A percentile compares a stretch with the other conserved stretches of the same genome.
Conservation (phyloP, 2,888 invertebrate genomes). For the Philereme vetulata region DNA sequence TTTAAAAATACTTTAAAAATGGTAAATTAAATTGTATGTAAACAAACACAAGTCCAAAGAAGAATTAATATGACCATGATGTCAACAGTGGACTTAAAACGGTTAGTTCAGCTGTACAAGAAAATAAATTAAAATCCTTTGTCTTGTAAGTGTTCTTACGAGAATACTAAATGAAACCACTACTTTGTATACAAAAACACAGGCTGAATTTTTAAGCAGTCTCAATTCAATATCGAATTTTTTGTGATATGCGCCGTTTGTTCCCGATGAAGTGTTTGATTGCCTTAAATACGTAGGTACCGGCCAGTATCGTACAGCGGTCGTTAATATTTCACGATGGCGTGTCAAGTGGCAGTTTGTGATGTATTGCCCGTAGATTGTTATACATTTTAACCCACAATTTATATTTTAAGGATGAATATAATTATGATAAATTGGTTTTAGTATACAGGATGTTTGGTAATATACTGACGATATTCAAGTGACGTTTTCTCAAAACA, state of each 20-base stretch:
- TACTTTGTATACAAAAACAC: no score
- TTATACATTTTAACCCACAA: constrained; percentile 19
- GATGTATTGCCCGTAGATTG: constrained; percentile 24
- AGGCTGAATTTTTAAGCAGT: no score
- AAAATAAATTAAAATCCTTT: not conserved
- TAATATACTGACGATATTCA: no score
- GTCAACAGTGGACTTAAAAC: not conserved
- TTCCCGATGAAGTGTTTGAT: constrained; percentile 16
- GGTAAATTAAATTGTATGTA: no score
- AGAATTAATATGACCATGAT: not conserved
- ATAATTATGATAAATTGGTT: not conserved
- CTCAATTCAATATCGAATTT: no score
- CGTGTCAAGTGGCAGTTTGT: constrained; percentile 34
- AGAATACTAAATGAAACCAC: no score
- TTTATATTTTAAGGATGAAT: constrained; percentile 13
- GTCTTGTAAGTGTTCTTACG: no score
- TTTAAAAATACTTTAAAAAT: no score
- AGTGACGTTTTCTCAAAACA: no score
- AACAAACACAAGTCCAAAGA: not conserved
- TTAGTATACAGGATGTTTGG: no score
- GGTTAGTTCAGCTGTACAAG: constrained; percentile 8
- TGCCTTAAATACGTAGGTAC: constrained; percentile 2
- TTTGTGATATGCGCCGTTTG: not conserved
- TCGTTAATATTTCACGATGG: constrained; percentile 29
- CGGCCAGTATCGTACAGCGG: constrained; percentile 5